These are phyloP conservation scores for Choristoneura rosaceana DNA, from an alignment of 2,888 invertebrate genomes.

Conservation along the genomic window DNA sequence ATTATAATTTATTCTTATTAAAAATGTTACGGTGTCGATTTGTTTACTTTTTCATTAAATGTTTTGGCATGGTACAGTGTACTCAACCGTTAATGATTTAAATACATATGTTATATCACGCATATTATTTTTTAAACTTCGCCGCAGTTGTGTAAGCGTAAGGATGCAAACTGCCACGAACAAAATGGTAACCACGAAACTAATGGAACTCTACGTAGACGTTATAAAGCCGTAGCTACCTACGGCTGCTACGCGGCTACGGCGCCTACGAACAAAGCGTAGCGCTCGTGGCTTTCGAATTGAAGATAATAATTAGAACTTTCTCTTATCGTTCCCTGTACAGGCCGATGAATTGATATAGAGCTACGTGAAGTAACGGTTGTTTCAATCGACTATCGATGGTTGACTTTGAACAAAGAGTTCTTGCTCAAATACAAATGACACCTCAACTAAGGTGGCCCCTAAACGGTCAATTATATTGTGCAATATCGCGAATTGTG, in stretches of 20 bases:
- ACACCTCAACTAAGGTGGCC: too few relatives aligned
- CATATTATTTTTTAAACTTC: not conserved
- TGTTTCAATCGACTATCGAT: too few relatives aligned
- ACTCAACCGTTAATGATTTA: too few relatives aligned
- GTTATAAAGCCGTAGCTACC: not conserved
- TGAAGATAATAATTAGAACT: not conserved
- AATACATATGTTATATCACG: too few relatives aligned
- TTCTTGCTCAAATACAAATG: too few relatives aligned
- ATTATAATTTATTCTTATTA: too few relatives aligned
- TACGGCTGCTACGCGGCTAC: slow-evolving; percentile 2
- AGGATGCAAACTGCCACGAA: not conserved
- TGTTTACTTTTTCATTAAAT: too few relatives aligned
- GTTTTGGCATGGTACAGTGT: too few relatives aligned
- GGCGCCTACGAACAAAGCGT: slow-evolving; percentile 1
- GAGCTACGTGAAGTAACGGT: too few relatives aligned
- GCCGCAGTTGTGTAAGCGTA: not conserved
- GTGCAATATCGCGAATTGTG: too few relatives aligned
- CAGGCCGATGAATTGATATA: not conserved
- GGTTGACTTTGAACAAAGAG: not conserved
- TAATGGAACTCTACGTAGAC: not conserved
- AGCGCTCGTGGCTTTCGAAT: slow-evolving; percentile 2
- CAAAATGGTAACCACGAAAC: not conserved
- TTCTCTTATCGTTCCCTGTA: not conserved
- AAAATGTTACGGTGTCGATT: too few relatives aligned
- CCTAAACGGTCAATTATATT: too few relatives aligned